These are phyloP conservation scores for Theropithecus gelada DNA, from an alignment of 2,113 vertebrate species.

Conservation along the genomic window DNA sequence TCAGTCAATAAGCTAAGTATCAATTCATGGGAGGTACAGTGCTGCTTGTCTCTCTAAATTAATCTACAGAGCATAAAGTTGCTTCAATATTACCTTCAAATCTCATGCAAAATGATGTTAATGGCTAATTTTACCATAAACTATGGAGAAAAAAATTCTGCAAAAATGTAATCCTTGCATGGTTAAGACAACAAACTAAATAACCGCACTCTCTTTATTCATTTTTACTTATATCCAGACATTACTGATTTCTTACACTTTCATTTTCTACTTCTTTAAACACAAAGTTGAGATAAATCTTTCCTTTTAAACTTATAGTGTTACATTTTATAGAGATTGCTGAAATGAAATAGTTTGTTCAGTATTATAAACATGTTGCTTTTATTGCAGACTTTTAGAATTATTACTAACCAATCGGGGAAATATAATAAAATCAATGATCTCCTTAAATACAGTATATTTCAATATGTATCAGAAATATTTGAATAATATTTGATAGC, in stretches of 20 bases:
- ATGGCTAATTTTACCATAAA: neutral
- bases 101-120: neutral
- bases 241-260: neutral
- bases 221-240: neutral
- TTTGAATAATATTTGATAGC: slow-evolving; percentile 25
- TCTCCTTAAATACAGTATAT: neutral
- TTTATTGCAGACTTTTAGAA: neutral
- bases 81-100: neutral
- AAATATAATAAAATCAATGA: slow-evolving; percentile 1
- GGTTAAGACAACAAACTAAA: neutral
- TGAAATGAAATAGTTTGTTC: neutral
- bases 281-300: neutral
- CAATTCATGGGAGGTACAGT: no score
- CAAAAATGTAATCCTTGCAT: neutral
- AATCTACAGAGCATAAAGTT: no score
- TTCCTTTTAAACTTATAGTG: neutral
- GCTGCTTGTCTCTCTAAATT: neutral
- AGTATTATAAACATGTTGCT: neutral
- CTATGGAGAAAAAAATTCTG: no score
- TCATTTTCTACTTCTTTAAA: neutral
- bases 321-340: neutral
- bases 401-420: neutral
- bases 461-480: slow-evolving; percentile 1
- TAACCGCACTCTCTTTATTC: neutral
- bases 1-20: neutral